Conservation (phyloP, 2,797 vertebrate species). For the Molossus alvarezi region DNA sequence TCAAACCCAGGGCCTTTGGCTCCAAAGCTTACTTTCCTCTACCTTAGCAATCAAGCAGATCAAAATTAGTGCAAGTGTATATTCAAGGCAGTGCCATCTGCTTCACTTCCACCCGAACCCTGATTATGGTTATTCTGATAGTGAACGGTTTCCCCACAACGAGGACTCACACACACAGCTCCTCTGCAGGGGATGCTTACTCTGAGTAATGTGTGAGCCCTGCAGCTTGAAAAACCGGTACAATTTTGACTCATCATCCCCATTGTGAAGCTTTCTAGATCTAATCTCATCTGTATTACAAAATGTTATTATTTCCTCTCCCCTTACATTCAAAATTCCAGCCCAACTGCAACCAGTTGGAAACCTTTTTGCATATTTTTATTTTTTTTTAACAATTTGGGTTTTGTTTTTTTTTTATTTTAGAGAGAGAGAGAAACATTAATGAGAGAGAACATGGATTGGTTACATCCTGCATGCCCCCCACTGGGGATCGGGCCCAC, state of each 20-base stretch:
- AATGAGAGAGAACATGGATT: too few relatives aligned
- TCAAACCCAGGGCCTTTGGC: neutral
- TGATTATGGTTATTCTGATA: neutral
- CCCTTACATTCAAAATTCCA: neutral
- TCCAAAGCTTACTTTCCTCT: neutral
- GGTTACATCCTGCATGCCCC: too few relatives aligned
- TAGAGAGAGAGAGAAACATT: too few relatives aligned
- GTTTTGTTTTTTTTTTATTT: too few relatives aligned
- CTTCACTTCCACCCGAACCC: neutral
- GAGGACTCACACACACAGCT: neutral
- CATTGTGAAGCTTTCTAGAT: neutral
- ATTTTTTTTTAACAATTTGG: too few relatives aligned
- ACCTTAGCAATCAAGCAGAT: neutral
- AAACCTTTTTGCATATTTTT: neutral
- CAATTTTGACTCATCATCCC: neutral
- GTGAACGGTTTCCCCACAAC: neutral
- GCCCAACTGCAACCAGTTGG: neutral
- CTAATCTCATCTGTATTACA: neutral
- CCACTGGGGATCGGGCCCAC: too few relatives aligned
- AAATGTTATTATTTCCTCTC: neutral
- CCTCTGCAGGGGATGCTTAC: neutral
- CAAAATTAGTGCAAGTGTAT: neutral
- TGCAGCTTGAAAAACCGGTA: neutral
- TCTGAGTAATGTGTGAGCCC: neutral
- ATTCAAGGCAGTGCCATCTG: neutral